Base-by-base conservation (phyloP, 2,888 invertebrate species). In the Tenthredo amoena region DNA sequence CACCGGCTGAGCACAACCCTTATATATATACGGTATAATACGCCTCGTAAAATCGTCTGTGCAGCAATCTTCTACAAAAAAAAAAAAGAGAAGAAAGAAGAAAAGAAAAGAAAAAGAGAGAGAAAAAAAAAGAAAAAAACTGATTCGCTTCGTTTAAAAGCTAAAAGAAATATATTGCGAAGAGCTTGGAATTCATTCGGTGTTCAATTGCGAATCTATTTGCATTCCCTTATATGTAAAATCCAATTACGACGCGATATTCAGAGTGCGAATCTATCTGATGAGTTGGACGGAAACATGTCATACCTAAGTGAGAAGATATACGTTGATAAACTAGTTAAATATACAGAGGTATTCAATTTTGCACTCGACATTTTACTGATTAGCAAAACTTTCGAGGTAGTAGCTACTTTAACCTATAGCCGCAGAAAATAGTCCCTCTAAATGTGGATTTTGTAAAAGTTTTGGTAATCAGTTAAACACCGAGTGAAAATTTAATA, bases 11-110 rank as follows among this genome's bases (percentile, higher is more conserved):
- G n/a, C n/a, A 6, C 55, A 55, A n/a, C 55, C 55, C 55, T n/a
- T n/a, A 55, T 55, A 55, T 10, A 47, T n/a, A 50, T 18, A n/a
- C 18, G n/a, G n/a, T n/a, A 55, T 55, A 55, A 55, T 55, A 55
- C 55, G n/a, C n/a, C n/a, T 55, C 55, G n/a, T 55, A 55, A n/a
- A 55, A 55, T 55, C 55, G 55, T 55, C 55, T 55, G 55, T 55
- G 55, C 55, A 55, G 55, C 55, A 55, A 55, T 55, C 55, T n/a
- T 55, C 2, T 18, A 1, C 7, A n/a, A 55, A 55, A n/a, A 7
- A 7, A 1, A n/a, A 7, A 7, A 55, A 55, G n/a, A n/a, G 18
- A 50, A 50, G 1, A 5, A 50, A 3, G 15, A 4, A 3, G 3
- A 47, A 18, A 3, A 0, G 3, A 47, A 4, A 47, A 47, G 9